Evolutionary conservation across 2,113 vertebrate species (phyloP), one percentile per base, ranked within the genome.

Genomic region (Salvelinus alpinus): DNA sequence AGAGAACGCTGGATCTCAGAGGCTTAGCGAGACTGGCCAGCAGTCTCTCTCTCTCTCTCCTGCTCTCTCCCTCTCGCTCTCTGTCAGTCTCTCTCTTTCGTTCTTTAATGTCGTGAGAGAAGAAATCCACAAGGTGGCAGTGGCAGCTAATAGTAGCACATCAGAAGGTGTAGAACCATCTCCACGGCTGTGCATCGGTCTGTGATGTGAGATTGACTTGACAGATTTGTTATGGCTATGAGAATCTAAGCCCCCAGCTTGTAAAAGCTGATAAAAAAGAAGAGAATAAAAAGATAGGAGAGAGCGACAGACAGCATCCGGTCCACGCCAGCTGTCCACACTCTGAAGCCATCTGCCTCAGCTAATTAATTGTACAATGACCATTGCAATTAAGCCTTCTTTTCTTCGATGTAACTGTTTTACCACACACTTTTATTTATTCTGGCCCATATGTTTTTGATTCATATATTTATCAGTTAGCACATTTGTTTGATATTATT

Each of bases 111-210:
- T 14, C 1, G 14, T 44, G 34, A 38, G 16, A 44, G 18, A 18
- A 8, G 7, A 47, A 18, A 11, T 70, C 70, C 91, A 87, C 88
- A 86, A 89, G 91, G 87, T 86, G 89, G 90, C 74, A 89, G 86
- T 89, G 65, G 84, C 81, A 87, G 68, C 74, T 89, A 83, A 79
- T 47, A 8, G 20, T 22, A 64, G 60, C 24, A 25, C 16, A 72
- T 44, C 38, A 0, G 3, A 29, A 68, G 69, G 44, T 64, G 18
- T 2, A 44, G 11, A 57, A 3, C 51, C 51, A 51, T 51, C 48
- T 13, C 64, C 51, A 5, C 20, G 2, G 64, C 68, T 59, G 60
- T 54, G 51, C 16, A 54, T 54, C 54, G 71, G 4, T 75, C 75
- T 72, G 54, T 51, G 76, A 78, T 59, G 25, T 22, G 80, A 1